Conservation (phyloP, 2,113 vertebrate species). For the Thunnus thynnus region DNA sequence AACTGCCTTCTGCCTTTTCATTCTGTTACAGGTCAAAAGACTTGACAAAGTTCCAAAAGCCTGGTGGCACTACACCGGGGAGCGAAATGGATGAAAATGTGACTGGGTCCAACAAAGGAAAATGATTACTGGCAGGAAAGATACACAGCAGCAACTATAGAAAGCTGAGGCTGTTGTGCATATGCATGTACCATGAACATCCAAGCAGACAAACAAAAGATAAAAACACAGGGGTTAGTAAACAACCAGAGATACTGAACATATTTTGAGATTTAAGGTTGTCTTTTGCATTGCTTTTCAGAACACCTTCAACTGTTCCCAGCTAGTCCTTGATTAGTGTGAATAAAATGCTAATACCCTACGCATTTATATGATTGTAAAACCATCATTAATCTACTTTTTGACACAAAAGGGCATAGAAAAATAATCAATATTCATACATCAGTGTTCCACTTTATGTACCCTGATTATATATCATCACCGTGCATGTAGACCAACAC, state of each 20-base stretch:
- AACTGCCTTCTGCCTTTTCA: constrained; percentile 58
- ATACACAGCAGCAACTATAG: background rate
- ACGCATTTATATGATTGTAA: background rate
- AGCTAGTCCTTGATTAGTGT: too few relatives aligned
- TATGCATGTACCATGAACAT: constrained; percentile 1
- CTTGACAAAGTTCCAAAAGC: constrained; percentile 73
- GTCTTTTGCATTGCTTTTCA: background rate
- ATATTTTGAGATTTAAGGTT: background rate
- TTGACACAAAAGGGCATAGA: background rate
- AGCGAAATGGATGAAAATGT: constrained; percentile 58
- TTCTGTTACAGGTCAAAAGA: constrained; percentile 80
- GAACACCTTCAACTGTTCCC: background rate
- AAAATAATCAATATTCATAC: background rate
- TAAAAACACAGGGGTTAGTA: constrained; percentile 4
- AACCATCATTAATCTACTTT: background rate
- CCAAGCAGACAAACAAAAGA: background rate
- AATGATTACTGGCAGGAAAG: constrained; percentile 54
- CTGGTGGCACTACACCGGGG: constrained; percentile 37
- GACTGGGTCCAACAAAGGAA: constrained; percentile 56
- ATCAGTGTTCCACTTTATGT: background rate
- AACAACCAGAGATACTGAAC: background rate
- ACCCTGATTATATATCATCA: background rate
- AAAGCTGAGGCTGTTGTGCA: constrained; percentile 7
- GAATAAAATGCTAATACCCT: too few relatives aligned
- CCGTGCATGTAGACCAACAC: constrained; percentile 14